Evolutionary conservation across 2,888 invertebrate genomes (phyloP), one percentile per base, ranked within the genome.

Genomic region (Ophion obscuratus): DNA sequence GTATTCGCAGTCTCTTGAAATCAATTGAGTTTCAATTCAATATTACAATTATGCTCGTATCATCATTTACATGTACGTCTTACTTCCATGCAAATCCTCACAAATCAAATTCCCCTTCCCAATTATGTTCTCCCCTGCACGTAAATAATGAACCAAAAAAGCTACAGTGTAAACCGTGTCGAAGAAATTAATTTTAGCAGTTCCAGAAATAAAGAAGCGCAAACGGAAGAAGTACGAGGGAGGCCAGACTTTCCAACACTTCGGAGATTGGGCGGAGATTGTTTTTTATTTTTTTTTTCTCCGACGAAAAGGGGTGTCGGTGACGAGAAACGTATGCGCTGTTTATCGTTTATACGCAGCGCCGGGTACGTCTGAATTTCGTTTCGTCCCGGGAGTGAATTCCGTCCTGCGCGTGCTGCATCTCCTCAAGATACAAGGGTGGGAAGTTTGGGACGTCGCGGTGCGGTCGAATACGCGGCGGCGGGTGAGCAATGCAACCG

Each of bases 301-400:
- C 2, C 17, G n/a, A 62, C 44, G n/a, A 27, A 40, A 53, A 61
- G 24, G 78, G 70, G 62, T 61, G n/a, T 31, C 36, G 59, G 64
- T 3, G 36, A 80, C 64, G 62, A n/a, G 27, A 17, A 81, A 53
- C 81, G 81, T 77, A 85, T 85, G 81, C 68, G 27, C 67, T 68
- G 73, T 53, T 36, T 70, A 83, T 57, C 20, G 53, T 36, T 36
- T 68, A 66, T 4, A 20, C 20, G 68, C 10, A 11, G 44, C 68
- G n/a, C 47, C 2, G 14, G 40, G 14, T 20, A 27, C 20, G 36
- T 14, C 24, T 74, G 61, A 74, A 24, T 61, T 44, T 40, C 40
- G 73, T 61, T 74, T 11, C 61, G 73, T 73, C 5, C 57, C 73
- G n/a, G 53, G 31, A 11, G 4, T n/a, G 31, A 11, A 24, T 44